Conservation (phyloP, 1,140 invertebrate species). For the Euborellia annulipes region DNA sequence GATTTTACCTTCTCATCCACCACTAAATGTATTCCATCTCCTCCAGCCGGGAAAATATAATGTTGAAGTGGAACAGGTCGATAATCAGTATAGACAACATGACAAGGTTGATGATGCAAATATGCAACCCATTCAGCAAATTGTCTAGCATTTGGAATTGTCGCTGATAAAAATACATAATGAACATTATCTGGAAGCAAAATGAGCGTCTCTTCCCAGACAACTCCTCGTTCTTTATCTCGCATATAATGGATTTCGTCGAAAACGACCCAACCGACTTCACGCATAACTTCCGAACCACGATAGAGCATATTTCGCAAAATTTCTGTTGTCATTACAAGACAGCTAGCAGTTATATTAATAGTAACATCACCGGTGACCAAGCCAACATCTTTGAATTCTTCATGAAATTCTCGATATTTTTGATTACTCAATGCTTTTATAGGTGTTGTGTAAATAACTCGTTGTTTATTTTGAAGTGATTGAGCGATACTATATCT, state of each 20-base stretch:
- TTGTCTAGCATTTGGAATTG: slow-evolving; percentile 95
- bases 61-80: slow-evolving; percentile 94
- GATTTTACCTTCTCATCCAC: slow-evolving; percentile 82
- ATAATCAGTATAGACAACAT: slow-evolving; percentile 98
- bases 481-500: slow-evolving; percentile 56
- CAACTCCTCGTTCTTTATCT: slow-evolving; percentile 96
- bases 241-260: slow-evolving; percentile 99
- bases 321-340: slow-evolving; percentile 99
- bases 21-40: slow-evolving; percentile 90
- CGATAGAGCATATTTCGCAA: slow-evolving; percentile 96
- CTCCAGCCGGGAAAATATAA: slow-evolving; percentile 91
- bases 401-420: slow-evolving; percentile 93
- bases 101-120: slow-evolving; percentile 92
- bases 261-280: slow-evolving; percentile 99
- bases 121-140: slow-evolving; percentile 98
- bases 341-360: slow-evolving; percentile 89
- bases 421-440: slow-evolving; percentile 99
- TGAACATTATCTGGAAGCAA: slow-evolving; percentile 94
- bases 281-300: slow-evolving; percentile 93
- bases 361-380: slow-evolving; percentile 99
- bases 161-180: slow-evolving; percentile 97
- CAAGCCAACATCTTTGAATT: slow-evolving; percentile 95
- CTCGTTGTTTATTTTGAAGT: slow-evolving; percentile 58
- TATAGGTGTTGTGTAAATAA: slow-evolving; percentile 99
- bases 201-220: slow-evolving; percentile 99